A percentile compares a stretch with the other conserved stretches of the same genome.
These are phyloP conservation scores for Ophiodon elongatus DNA, from an alignment of 2,113 vertebrate genomes.

Conservation along the genomic window DNA sequence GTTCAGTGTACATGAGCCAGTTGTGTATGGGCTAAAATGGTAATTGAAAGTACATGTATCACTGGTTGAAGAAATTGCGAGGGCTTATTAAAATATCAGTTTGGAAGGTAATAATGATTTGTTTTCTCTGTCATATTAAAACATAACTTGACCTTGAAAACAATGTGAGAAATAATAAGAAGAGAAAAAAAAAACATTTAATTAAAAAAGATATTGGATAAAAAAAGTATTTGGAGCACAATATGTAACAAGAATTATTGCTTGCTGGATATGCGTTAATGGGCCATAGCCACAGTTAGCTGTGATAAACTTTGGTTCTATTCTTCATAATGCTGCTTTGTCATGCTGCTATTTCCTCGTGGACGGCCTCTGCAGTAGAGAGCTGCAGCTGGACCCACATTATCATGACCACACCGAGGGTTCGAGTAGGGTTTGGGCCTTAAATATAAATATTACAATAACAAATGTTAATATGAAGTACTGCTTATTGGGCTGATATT, in stretches of 20 bases:
- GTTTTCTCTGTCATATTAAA: conserved; percentile 25
- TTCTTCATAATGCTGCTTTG: conserved; percentile 68
- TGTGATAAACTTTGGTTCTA: conserved; percentile 60
- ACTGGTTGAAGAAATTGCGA: conserved; percentile 13
- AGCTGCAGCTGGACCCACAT: conserved; percentile 52
- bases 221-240: conserved; percentile 29
- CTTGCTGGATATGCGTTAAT: conserved; percentile 55
- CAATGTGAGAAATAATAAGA: conserved; percentile 10
- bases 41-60: conserved; percentile 48
- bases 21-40: conserved; percentile 42
- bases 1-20: conserved; percentile 49
- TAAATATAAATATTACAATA: conserved; percentile 34
- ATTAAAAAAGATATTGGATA: conserved; percentile 16
- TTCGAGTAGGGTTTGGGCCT: conserved; percentile 14
- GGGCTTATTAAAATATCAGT: background rate
- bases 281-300: conserved; percentile 56
- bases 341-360: conserved; percentile 67
- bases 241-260: conserved; percentile 48
- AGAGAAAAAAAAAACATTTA: background rate
- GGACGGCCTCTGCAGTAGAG: conserved; percentile 62
- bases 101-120: conserved; percentile 39
- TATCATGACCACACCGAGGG: conserved; percentile 29
- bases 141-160: conserved; percentile 47
- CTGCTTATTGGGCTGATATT: background rate
- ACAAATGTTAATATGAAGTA: conserved; percentile 23